Conservation (phyloP, 2,113 vertebrate species). For the Erpornis zantholeuca region DNA sequence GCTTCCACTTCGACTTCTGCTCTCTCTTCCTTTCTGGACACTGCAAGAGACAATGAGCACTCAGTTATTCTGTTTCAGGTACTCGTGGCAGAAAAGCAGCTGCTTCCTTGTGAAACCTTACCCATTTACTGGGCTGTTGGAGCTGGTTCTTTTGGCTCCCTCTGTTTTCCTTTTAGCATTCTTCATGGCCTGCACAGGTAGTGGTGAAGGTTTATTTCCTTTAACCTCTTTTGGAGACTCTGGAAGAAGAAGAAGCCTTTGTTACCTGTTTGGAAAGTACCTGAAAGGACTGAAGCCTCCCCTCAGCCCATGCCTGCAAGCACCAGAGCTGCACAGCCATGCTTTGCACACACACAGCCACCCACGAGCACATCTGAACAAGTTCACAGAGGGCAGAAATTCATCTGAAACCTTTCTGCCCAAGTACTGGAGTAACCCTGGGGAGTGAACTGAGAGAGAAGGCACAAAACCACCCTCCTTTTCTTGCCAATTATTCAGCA, state of each 20-base stretch:
- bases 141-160: conserved; percentile 60
- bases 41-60: neutral
- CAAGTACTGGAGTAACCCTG: neutral
- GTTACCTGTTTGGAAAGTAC: neutral
- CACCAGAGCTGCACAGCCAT: rapidly evolving
- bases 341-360: neutral
- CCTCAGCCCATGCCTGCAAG: rapidly evolving
- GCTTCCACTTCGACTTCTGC: conserved; percentile 74
- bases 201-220: conserved; percentile 70
- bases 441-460: neutral
- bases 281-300: neutral
- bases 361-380: neutral
- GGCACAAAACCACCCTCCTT: neutral
- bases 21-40: conserved; percentile 72
- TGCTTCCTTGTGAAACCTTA: neutral
- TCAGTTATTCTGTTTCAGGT: neutral
- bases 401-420: neutral
- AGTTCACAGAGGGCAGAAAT: neutral
- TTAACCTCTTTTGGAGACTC: conserved; percentile 80
- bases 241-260: neutral
- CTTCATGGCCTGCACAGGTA: conserved; percentile 73
- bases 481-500: neutral
- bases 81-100: rapidly evolving
- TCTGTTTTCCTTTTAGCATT: conserved; percentile 73
- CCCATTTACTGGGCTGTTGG: conserved; percentile 77